phyloP scores from a whole-genome alignment of 2,888 invertebrate species.

The Ormyrus labotus region DNA sequence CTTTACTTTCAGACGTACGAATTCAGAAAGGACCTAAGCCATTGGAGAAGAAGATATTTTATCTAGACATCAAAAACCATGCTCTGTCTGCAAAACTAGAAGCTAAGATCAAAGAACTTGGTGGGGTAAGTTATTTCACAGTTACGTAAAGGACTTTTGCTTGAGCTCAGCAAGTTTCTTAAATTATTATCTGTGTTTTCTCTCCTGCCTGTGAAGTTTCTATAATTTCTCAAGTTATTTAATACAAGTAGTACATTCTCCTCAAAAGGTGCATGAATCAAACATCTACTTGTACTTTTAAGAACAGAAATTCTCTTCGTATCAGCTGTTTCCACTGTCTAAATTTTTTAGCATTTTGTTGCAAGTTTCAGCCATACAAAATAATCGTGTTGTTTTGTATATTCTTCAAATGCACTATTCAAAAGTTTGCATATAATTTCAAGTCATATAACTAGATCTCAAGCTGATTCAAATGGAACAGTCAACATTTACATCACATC shows the following conservation, averaged over 20 bases:
- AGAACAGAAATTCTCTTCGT: neutral
- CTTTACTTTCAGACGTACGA: constrained; percentile 65
- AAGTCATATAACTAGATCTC: neutral
- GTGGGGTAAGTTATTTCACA: constrained; percentile 80
- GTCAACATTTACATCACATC: no score
- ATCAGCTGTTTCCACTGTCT: no score
- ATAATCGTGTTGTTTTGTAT: no score
- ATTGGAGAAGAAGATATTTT: constrained; percentile 83
- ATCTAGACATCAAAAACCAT: constrained; percentile 86
- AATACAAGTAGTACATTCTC: no score
- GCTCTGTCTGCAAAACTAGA: constrained; percentile 82
- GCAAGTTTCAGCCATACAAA: no score
- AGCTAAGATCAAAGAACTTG: constrained; percentile 83
- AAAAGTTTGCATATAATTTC: neutral
- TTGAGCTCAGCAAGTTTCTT: neutral
- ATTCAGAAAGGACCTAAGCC: constrained; percentile 78
- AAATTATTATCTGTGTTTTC: neutral
- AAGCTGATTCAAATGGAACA: neutral
- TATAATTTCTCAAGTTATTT: neutral
- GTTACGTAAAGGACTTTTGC: constrained; percentile 23
- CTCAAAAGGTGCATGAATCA: neutral
- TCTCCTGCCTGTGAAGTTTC: constrained; percentile 12
- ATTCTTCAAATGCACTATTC: no score
- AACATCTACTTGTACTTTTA: neutral
- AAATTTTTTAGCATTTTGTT: no score